Evolutionary conservation across 2,797 vertebrate species (phyloP), one percentile per base, ranked within the genome.

Genomic region (Tarsius wallacei): DNA sequence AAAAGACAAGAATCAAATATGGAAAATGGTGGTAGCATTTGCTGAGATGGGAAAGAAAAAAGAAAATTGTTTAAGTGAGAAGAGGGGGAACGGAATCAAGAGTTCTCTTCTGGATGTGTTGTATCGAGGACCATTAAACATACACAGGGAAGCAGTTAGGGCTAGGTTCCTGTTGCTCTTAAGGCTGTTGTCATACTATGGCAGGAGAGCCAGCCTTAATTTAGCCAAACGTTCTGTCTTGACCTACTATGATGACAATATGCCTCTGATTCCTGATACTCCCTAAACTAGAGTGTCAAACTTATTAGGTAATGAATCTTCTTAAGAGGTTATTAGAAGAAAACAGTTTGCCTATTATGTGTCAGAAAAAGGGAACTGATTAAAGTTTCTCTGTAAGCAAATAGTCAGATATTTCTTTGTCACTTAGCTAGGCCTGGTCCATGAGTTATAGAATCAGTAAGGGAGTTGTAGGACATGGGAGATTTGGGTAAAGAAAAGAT

Each of bases 1-100:
- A 87, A 93, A 95, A 80, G 64, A 19, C 15, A 93, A 76, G 13
- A 73, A 49, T 42, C 77, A 42, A 71, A 91, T 53, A 36, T 61
- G n/a, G 9, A 22, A 71, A 73, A 68, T 14, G 63, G 26, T n/a
- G 47, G 14, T 53, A 8, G 5, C 55, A 64, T 96, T 91, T 91
- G 68, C 71, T 94, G 55, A 81, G n/a, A 68, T 28, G 16, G 2
- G 24, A 26, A 11, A 66, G 49, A 87, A 55, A 61, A 21, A 59
- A 90, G 70, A 90, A 49, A 78, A n/a, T 11, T 31, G 8, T 93
- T 77, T 10, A 47, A 47, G 19, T 93, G 68, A 51, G 1, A 4
- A 22, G 7, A 47, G n/a, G 4, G 17, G 26, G 22, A 11, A 19
- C 14, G 1, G 13, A 90, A 36, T 51, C 4, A 11, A 14, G 24